These are phyloP conservation scores for Melitaea cinxia DNA, from an alignment of 1,140 invertebrate genomes.

Conservation along the genomic window DNA sequence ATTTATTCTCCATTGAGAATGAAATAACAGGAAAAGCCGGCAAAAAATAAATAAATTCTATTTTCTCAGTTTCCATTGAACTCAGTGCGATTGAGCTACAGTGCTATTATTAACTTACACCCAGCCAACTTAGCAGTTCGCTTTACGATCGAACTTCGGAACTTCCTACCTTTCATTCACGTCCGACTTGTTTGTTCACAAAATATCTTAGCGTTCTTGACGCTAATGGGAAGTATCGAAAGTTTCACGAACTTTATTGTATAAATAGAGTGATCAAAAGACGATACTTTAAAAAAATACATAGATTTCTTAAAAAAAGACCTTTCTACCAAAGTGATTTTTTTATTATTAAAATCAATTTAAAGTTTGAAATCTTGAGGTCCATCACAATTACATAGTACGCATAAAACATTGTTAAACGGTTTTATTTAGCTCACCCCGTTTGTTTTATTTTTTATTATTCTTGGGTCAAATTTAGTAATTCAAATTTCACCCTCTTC, in stretches of 20 bases:
- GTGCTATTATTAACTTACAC: background rate
- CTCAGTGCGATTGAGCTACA: background rate
- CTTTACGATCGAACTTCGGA: constrained; percentile 1
- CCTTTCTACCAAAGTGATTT: too few species aligned
- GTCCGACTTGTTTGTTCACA: background rate
- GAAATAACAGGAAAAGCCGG: background rate
- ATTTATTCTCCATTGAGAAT: too few species aligned
- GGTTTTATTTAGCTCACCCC: too few species aligned
- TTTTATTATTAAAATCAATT: too few species aligned
- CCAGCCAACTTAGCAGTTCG: background rate
- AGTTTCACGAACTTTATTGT: background rate
- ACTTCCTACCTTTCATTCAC: background rate
- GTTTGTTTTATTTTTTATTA: too few species aligned
- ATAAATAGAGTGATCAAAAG: background rate
- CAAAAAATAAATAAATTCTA: background rate
- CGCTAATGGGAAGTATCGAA: background rate
- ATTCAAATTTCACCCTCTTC: too few species aligned
- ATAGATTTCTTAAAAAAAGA: too few species aligned
- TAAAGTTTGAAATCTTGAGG: too few species aligned
- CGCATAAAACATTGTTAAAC: too few species aligned
- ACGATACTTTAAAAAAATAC: background rate
- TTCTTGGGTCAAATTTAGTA: too few species aligned
- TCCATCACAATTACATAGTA: too few species aligned
- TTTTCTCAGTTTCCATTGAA: background rate
- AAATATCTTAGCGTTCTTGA: background rate